Conservation (phyloP, 2,113 vertebrate species). For the Hystrix brachyura region DNA sequence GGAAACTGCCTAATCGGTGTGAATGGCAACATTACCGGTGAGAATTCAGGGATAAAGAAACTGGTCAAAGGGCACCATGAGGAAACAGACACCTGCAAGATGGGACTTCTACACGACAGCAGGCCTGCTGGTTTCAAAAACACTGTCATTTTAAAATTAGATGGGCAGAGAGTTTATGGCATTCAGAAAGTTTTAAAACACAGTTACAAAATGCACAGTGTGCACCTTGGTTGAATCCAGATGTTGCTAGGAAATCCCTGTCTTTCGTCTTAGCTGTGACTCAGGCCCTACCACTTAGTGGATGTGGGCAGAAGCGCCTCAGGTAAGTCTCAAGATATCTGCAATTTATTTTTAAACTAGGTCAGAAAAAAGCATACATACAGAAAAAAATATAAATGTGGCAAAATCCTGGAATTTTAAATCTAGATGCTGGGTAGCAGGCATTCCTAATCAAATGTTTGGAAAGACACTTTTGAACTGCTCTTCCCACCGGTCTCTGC, state of each 20-base stretch:
- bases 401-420: not conserved
- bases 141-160: not conserved
- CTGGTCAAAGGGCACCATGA: not conserved
- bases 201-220: not conserved
- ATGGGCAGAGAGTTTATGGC: not conserved
- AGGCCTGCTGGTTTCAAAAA: not conserved
- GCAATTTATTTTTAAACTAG: constrained; percentile 35
- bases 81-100: not conserved
- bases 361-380: not conserved
- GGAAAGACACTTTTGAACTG: not conserved
- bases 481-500: not conserved
- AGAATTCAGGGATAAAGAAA: not conserved
- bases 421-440: not conserved
- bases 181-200: not conserved
- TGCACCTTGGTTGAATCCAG: not conserved
- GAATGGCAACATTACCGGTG: not conserved
- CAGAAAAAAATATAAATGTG: not conserved
- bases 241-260: not conserved
- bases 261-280: not conserved
- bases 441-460: not conserved
- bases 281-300: not conserved
- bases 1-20: not conserved
- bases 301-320: not conserved
- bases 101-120: not conserved
- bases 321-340: not conserved